Conservation (phyloP, 2,888 invertebrate genomes). For the Tuta absoluta region DNA sequence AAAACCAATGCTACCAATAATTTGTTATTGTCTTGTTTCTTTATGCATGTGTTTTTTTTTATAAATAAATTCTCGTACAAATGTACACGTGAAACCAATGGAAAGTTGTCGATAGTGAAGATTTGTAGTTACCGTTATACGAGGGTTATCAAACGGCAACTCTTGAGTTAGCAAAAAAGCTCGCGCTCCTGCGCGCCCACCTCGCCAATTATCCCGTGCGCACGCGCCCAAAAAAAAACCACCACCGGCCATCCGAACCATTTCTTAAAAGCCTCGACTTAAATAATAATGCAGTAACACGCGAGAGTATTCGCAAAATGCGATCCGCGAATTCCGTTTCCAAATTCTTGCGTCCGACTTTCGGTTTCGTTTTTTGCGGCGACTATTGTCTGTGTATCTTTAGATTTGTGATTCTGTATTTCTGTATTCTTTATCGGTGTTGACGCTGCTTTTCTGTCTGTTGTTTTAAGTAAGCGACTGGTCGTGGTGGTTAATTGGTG, state of each 20-base stretch:
- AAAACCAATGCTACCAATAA: too few relatives aligned
- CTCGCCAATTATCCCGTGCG: conserved; percentile 74
- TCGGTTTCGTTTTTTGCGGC: conserved; percentile 63
- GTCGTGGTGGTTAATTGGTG: conserved; percentile 54
- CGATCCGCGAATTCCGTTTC: conserved; percentile 77
- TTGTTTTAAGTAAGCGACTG: conserved; percentile 37
- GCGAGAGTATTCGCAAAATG: conserved; percentile 79
- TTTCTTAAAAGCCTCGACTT: conserved; percentile 73
- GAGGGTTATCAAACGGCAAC: conserved; percentile 45
- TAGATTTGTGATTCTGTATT: conserved; percentile 59
- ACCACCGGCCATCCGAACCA: conserved; percentile 65
- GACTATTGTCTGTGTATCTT: conserved; percentile 72
- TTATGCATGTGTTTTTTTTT: too few relatives aligned
- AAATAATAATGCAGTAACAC: conserved; percentile 82
- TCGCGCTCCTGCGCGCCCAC: conserved; percentile 56
- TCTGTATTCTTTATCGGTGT: conserved; percentile 51
- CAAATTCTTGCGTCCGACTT: conserved; percentile 66
- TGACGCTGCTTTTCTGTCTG: conserved; percentile 35
- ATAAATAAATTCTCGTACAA: too few relatives aligned
- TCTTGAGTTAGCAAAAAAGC: conserved; percentile 35
- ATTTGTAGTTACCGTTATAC: conserved; percentile 41
- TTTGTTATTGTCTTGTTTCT: too few relatives aligned
- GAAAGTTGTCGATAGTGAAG: background rate
- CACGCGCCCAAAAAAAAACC: conserved; percentile 78
- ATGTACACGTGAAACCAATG: too few relatives aligned